Percentiles rank a stretch among this genome's conserved stretches.
These are phyloP conservation scores for Lophotis ruficrista DNA, from an alignment of 2,113 vertebrate genomes.

Conservation along the genomic window DNA sequence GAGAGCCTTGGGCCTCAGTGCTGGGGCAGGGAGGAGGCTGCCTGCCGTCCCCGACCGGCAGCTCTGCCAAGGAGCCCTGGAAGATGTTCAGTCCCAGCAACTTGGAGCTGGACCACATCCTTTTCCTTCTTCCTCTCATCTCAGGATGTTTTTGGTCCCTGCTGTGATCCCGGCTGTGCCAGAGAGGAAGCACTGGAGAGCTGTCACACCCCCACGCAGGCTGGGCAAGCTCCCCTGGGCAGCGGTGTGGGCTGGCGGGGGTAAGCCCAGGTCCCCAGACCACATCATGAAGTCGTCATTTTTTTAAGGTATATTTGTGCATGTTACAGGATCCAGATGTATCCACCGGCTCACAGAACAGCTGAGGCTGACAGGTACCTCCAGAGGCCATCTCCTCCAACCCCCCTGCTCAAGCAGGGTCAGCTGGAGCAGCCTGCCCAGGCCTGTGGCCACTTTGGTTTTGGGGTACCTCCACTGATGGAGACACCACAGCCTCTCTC, in stretches of 20 bases:
- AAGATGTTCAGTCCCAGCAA: slow-evolving; percentile 4
- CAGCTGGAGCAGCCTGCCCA: not conserved
- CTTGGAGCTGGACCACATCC: slow-evolving; percentile 2
- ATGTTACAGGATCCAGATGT: not conserved
- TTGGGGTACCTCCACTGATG: fast-evolving
- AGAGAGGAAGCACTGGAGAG: not conserved
- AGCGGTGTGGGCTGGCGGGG: fast-evolving
- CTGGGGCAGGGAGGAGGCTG: not conserved
- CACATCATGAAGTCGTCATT: not conserved
- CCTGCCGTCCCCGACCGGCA: not conserved
- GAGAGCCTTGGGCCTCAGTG: fast-evolving
- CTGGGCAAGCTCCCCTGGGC: not conserved
- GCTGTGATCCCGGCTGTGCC: not conserved
- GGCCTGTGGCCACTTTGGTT: not conserved
- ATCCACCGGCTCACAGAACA: not conserved
- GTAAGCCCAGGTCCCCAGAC: fast-evolving
- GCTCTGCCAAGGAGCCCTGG: not conserved
- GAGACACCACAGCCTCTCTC: not conserved
- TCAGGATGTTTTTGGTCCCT: not conserved
- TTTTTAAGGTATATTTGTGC: not conserved
- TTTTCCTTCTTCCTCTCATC: not conserved
- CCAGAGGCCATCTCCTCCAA: not conserved
- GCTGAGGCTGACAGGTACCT: not conserved
- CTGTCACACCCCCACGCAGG: not conserved
- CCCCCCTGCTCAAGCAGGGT: too few relatives aligned